phyloP scores from a whole-genome alignment of 2,797 vertebrate genomes.

The Emys orbicularis region DNA sequence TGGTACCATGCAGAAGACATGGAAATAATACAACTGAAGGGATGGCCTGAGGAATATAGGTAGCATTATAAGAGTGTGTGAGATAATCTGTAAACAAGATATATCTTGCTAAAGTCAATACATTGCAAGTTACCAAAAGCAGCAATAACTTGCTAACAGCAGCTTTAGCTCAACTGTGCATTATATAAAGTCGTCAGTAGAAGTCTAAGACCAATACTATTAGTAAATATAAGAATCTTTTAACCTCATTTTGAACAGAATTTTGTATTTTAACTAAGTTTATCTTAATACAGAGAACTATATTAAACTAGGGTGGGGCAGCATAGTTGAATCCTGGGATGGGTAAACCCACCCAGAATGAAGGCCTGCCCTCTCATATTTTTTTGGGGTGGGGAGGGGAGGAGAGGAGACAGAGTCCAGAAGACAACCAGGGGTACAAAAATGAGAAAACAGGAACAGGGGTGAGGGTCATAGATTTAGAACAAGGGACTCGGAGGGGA shows the following conservation, averaged over 20 bases:
- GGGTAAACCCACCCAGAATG: neutral
- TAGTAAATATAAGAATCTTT: neutral
- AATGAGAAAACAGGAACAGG: neutral
- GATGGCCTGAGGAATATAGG: neutral
- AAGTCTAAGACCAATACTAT: neutral
- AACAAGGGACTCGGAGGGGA: neutral
- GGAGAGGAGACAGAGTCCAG: accelerated
- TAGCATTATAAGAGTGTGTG: neutral
- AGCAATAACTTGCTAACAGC: neutral
- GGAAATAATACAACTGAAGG: neutral
- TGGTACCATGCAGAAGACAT: neutral
- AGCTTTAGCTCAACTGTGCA: neutral
- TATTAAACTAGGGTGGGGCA: neutral
- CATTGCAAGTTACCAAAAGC: neutral
- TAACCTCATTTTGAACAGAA: neutral
- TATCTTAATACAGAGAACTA: neutral
- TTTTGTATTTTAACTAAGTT: neutral
- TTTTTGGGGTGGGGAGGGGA: neutral
- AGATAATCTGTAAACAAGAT: neutral
- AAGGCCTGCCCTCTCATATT: neutral
- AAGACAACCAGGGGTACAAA: neutral
- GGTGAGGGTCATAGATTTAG: neutral
- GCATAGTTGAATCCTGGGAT: neutral
- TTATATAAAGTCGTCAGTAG: neutral
- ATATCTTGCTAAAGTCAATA: neutral